phyloP scores from a whole-genome alignment of 2,888 invertebrate species.

The Anaspis maculata region DNA sequence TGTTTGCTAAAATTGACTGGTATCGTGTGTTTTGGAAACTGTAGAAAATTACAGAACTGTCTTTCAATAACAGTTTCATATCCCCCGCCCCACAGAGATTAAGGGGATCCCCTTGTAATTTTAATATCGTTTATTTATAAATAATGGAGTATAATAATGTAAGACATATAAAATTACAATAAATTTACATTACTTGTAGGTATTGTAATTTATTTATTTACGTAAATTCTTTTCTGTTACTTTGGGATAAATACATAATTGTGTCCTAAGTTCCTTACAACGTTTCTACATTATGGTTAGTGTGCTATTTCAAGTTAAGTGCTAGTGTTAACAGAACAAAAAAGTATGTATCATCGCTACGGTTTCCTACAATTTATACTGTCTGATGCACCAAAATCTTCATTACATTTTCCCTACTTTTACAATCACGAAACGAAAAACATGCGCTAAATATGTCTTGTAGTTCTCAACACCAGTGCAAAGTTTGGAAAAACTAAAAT shows the following conservation, averaged over 20 bases:
- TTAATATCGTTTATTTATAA: conserved; percentile 29
- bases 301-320: conserved; percentile 5
- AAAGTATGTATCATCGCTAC: too few relatives aligned
- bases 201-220: conserved; percentile 21
- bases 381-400: conserved; percentile 20
- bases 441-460: too few relatives aligned
- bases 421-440: too few relatives aligned
- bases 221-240: conserved; percentile 6
- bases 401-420: too few relatives aligned
- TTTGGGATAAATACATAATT: conserved; percentile 9
- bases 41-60: too few relatives aligned
- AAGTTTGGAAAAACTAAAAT: too few relatives aligned
- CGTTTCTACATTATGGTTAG: conserved; percentile 1
- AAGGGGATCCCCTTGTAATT: conserved; percentile 11
- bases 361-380: conserved; percentile 16
- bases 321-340: too few relatives aligned
- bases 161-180: conserved; percentile 34
- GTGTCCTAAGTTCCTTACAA: conserved; percentile 9
- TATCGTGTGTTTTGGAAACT: too few relatives aligned
- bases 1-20: too few relatives aligned
- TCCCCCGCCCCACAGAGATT: too few relatives aligned
- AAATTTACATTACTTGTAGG: conserved; percentile 20
- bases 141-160: conserved; percentile 23
- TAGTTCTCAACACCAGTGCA: too few relatives aligned
- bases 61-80: too few relatives aligned